A percentile compares a stretch with the other conserved stretches of the same genome.
Conservation (phyloP, 2,797 vertebrate species). For the Schizopygopsis malacanthus region DNA sequence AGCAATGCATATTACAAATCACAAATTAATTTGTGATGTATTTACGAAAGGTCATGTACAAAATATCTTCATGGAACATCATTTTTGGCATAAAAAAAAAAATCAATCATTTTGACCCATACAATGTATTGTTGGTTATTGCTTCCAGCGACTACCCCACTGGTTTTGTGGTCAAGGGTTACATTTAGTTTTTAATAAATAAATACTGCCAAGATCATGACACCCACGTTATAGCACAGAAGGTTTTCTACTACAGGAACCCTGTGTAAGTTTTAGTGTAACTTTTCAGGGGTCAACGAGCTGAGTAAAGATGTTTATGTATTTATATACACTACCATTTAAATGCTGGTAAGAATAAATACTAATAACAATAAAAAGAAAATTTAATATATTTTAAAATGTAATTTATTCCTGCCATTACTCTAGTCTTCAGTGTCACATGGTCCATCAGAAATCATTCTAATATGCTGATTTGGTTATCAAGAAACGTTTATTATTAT, state of each 20-base stretch:
- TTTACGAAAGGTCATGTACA: too few relatives aligned
- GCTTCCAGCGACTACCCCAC: too few relatives aligned
- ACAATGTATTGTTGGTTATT: too few relatives aligned
- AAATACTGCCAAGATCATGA: not conserved
- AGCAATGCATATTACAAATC: too few relatives aligned
- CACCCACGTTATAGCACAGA: not conserved
- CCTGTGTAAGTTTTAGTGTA: not conserved
- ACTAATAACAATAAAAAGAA: too few relatives aligned
- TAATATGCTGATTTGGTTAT: not conserved
- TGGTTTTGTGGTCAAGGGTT: too few relatives aligned
- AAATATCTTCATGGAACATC: too few relatives aligned
- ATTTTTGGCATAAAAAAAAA: too few relatives aligned
- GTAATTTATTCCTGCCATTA: not conserved
- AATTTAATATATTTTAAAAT: not conserved
- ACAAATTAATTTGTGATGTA: too few relatives aligned
- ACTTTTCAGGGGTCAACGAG: not conserved
- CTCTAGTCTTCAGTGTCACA: not conserved
- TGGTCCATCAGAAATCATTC: too few relatives aligned
- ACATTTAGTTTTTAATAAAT: not conserved
- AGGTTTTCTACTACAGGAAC: not conserved
- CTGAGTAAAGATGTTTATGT: not conserved
- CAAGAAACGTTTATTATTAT: not conserved
- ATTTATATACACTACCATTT: not conserved
- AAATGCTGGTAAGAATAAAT: not conserved
- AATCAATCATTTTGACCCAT: too few relatives aligned